Conservation (phyloP, 2,888 invertebrate species). For the Lasioglossum pauxillum region DNA sequence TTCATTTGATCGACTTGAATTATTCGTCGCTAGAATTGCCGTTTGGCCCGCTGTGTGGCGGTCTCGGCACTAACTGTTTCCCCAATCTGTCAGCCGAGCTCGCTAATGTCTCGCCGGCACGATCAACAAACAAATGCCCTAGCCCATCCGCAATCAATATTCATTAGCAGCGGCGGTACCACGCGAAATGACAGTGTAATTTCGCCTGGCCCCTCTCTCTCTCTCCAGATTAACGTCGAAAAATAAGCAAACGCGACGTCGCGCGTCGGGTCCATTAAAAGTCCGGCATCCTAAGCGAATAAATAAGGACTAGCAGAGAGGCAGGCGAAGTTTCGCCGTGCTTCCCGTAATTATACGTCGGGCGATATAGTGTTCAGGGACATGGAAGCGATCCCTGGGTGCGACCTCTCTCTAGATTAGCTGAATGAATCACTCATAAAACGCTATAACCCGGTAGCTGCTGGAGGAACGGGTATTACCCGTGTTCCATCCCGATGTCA, state of each 20-base stretch:
- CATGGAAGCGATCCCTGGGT: not conserved
- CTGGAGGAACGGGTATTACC: conserved; percentile 6
- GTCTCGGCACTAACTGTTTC: not conserved
- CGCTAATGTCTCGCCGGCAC: not conserved
- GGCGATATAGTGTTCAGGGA: not conserved
- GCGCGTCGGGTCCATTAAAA: conserved; percentile 1
- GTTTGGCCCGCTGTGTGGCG: no score
- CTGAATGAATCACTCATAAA: conserved; percentile 63
- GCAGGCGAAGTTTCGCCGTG: not conserved
- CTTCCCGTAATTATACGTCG: not conserved
- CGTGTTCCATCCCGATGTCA: conserved; percentile 58
- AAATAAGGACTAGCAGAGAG: not conserved
- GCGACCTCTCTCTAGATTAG: conserved; percentile 9
- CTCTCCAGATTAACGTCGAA: not conserved
- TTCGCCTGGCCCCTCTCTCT: not conserved
- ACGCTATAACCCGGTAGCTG: conserved; percentile 46
- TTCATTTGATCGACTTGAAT: no score
- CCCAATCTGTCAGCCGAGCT: not conserved
- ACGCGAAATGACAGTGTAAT: conserved; percentile 3
- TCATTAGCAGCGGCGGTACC: not conserved
- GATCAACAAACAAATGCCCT: not conserved
- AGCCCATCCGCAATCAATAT: conserved; percentile 2
- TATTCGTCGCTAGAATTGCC: no score
- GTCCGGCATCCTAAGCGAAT: not conserved
- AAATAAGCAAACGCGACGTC: not conserved